These are phyloP conservation scores for Tenthredo distinguenda DNA, from an alignment of 2,888 invertebrate genomes.

Conservation along the genomic window DNA sequence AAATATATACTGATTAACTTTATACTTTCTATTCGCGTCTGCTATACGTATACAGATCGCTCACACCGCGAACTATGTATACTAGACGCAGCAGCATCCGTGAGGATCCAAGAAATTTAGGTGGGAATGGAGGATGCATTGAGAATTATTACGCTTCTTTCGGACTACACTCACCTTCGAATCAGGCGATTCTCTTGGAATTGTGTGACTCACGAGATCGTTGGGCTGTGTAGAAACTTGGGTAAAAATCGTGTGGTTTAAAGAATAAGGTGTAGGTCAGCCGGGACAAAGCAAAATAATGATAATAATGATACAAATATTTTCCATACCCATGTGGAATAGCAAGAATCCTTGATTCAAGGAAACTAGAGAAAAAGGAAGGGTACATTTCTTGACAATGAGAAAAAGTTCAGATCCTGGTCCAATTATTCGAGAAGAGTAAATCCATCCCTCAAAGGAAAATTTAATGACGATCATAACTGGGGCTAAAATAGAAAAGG, in stretches of 20 bases:
- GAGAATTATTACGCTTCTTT: background rate
- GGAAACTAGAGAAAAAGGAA: background rate
- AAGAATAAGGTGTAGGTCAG: conserved; percentile 1
- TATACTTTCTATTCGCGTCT: background rate
- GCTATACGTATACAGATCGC: background rate
- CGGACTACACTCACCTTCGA: conserved; percentile 16
- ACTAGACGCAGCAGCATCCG: background rate
- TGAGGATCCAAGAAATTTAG: background rate
- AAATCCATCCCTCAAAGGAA: background rate
- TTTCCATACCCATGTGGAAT: background rate
- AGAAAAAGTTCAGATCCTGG: background rate
- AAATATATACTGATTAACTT: background rate
- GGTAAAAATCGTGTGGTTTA: background rate
- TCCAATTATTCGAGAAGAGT: background rate
- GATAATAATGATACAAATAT: background rate
- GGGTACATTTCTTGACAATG: background rate
- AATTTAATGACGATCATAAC: background rate
- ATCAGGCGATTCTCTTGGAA: conserved; percentile 10
- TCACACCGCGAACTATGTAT: background rate
- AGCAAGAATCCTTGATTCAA: background rate
- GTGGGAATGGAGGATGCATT: background rate
- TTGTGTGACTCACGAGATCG: conserved; percentile 22
- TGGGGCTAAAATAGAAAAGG: background rate
- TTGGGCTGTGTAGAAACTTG: background rate
- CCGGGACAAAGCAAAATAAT: background rate